Conservation (phyloP, 1,140 invertebrate genomes). For the Neodiprion pinetum region DNA sequence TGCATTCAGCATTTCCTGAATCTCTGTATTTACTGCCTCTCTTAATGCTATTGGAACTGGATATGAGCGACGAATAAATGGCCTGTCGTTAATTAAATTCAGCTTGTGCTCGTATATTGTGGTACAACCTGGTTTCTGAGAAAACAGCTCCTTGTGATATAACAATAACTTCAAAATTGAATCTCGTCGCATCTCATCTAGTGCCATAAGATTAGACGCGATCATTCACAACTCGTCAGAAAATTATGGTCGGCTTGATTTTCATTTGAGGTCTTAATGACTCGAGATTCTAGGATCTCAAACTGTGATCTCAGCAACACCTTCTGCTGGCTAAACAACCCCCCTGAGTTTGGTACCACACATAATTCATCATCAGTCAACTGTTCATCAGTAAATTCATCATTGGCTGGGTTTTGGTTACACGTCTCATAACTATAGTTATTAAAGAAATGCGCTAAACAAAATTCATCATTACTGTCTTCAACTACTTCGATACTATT, state of each 20-base stretch:
- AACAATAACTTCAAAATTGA: not conserved
- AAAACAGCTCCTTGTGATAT: not conserved
- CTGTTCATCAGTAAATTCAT: too few species aligned
- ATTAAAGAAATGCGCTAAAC: too few species aligned
- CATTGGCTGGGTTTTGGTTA: too few species aligned
- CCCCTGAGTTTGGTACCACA: not conserved
- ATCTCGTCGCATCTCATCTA: not conserved
- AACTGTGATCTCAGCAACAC: too few species aligned
- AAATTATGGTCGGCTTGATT: not conserved
- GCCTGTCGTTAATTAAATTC: not conserved
- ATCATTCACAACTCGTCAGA: not conserved
- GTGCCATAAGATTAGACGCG: not conserved
- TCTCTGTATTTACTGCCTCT: constrained; percentile 13
- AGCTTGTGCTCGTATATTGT: not conserved
- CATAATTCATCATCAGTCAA: too few species aligned
- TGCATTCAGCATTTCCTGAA: constrained; percentile 26
- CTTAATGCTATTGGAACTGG: constrained; percentile 27
- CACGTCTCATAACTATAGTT: not conserved
- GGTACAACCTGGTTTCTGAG: not conserved
- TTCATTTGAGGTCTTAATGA: too few species aligned
- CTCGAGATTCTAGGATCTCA: too few species aligned
- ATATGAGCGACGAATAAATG: constrained; percentile 21
- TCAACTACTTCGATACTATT: not conserved
- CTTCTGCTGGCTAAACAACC: not conserved
- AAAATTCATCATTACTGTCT: not conserved